Conservation (phyloP, 2,113 vertebrate genomes). For the Gadus chalcogrammus region DNA sequence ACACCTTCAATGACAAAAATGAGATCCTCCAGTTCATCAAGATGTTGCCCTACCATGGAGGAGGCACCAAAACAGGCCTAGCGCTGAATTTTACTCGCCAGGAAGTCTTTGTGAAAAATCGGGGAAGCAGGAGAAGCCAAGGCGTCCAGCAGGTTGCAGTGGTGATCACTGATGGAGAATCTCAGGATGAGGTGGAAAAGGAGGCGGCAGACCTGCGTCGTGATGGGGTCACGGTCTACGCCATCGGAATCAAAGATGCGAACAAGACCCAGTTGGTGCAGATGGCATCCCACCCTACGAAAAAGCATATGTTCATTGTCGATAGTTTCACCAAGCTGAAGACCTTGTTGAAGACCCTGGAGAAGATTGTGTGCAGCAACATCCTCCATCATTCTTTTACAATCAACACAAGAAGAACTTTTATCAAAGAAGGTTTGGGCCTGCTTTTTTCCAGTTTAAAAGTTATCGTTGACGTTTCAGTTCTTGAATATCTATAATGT, state of each 20-base stretch:
- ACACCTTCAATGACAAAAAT: conserved; percentile 61
- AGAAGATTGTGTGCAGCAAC: conserved; percentile 71
- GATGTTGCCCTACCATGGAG: conserved; percentile 69
- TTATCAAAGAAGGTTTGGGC: conserved; percentile 71
- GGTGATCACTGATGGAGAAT: conserved; percentile 76
- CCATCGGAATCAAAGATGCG: conserved; percentile 67
- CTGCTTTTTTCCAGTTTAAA: too few relatives aligned
- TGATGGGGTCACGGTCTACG: conserved; percentile 69
- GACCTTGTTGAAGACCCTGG: conserved; percentile 58
- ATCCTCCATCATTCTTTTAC: conserved; percentile 36
- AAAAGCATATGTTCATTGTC: conserved; percentile 62
- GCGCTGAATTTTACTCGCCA: conserved; percentile 72
- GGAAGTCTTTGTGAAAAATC: conserved; percentile 54
- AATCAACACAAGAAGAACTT: background rate
- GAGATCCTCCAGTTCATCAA: conserved; percentile 74
- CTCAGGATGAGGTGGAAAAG: conserved; percentile 65
- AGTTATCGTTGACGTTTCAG: too few relatives aligned
- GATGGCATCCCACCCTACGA: conserved; percentile 75
- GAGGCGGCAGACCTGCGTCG: conserved; percentile 66
- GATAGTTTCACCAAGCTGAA: conserved; percentile 72
- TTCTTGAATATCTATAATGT: too few relatives aligned
- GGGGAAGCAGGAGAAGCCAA: conserved; percentile 63
- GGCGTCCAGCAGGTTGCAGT: conserved; percentile 77
- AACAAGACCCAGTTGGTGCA: conserved; percentile 51
- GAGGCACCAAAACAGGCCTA: conserved; percentile 61